Evolutionary conservation across 2,113 vertebrate species (phyloP).

Genomic region (Narcine bancroftii): DNA sequence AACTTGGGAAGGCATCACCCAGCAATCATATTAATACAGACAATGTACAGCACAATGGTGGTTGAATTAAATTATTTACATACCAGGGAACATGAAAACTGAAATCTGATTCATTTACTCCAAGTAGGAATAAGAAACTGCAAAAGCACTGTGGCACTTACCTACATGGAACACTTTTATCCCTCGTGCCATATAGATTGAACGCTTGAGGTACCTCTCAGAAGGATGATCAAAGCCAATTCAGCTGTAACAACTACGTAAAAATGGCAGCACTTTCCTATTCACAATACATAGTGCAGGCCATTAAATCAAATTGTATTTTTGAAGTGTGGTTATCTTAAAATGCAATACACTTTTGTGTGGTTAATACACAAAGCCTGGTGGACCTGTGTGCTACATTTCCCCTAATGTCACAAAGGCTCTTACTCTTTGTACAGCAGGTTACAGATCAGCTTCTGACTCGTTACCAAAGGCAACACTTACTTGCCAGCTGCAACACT

Average conservation of each 20-base stretch:
- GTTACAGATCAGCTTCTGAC: neutral
- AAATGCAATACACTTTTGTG: neutral
- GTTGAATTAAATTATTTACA: neutral
- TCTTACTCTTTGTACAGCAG: neutral
- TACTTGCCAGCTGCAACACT: neutral
- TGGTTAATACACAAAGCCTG: neutral
- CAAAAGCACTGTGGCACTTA: neutral
- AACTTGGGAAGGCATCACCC: neutral
- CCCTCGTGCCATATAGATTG: neutral
- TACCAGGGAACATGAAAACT: neutral
- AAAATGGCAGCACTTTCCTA: neutral
- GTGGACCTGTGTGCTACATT: neutral
- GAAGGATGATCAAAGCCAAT: neutral
- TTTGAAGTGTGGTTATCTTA: neutral
- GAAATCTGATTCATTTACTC: neutral
- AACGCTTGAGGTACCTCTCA: neutral
- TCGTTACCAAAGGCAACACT: neutral
- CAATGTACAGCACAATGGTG: neutral
- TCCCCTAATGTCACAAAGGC: neutral
- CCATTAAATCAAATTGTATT: neutral
- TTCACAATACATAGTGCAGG: neutral
- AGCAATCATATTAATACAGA: neutral
- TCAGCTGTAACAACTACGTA: neutral
- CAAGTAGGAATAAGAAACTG: neutral
- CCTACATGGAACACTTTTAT: neutral